These are phyloP conservation scores for Protaetia brevitarsis DNA, from an alignment of 1,140 invertebrate genomes.

Conservation along the genomic window DNA sequence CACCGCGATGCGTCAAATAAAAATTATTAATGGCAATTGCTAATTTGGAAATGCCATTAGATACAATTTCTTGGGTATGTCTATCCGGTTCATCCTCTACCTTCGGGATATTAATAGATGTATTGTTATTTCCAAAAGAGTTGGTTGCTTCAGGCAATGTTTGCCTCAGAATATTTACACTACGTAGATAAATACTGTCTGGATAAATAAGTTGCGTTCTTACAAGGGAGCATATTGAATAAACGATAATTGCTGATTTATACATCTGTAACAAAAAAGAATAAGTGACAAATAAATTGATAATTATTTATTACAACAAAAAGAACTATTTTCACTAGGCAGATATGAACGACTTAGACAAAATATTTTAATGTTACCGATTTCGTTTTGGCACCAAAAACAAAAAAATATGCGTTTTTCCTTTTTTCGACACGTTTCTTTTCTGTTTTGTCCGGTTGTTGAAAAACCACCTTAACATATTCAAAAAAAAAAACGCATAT, in stretches of 20 bases:
- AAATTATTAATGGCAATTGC: slow-evolving; percentile 51
- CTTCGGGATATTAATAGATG: not conserved
- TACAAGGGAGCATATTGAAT: not conserved
- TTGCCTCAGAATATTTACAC: not conserved
- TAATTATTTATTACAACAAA: too few relatives aligned
- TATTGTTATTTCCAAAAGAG: not conserved
- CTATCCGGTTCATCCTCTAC: slow-evolving; percentile 34
- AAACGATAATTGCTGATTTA: not conserved
- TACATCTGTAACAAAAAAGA: slow-evolving; percentile 8
- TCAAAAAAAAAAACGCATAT: too few relatives aligned
- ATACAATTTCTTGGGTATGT: slow-evolving; percentile 50
- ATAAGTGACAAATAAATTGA: too few relatives aligned
- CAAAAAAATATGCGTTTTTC: too few relatives aligned
- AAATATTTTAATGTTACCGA: too few relatives aligned
- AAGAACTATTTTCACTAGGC: too few relatives aligned
- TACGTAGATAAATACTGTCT: not conserved
- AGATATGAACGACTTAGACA: too few relatives aligned
- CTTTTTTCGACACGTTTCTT: too few relatives aligned
- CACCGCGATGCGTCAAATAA: slow-evolving; percentile 20
- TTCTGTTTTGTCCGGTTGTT: too few relatives aligned
- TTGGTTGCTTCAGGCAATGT: too few relatives aligned
- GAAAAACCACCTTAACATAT: too few relatives aligned
- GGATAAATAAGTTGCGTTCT: not conserved
- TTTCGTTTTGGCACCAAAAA: too few relatives aligned
- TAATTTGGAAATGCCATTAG: slow-evolving; percentile 50